Evolutionary conservation across 2,113 vertebrate species (phyloP).

Genomic region (Echinops telfairi): DNA sequence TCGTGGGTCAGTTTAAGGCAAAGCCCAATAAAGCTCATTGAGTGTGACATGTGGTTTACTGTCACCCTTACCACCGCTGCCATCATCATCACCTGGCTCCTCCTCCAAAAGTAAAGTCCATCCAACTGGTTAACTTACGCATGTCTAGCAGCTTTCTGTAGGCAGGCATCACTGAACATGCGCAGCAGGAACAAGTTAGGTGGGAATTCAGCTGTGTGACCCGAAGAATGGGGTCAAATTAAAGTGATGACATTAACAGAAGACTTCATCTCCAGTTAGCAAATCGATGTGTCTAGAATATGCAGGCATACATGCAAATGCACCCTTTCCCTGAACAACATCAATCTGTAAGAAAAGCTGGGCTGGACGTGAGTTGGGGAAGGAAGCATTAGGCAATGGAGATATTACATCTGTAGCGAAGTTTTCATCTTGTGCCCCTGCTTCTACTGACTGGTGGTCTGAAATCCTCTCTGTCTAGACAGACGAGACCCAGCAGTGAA

Average conservation of each 20-base stretch:
- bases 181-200: background rate
- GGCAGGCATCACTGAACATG: background rate
- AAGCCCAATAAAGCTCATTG: background rate
- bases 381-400: background rate
- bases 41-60: background rate
- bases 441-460: conserved; percentile 1
- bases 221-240: background rate
- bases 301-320: background rate
- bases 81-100: background rate
- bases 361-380: background rate
- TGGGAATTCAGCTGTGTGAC: background rate
- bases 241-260: background rate
- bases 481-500: background rate
- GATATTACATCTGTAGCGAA: background rate
- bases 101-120: background rate
- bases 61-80: background rate
- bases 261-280: background rate
- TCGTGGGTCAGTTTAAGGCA: background rate
- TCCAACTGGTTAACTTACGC: background rate
- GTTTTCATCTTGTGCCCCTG: background rate
- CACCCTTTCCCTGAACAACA: background rate
- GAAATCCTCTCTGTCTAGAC: conserved; percentile 20
- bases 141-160: background rate
- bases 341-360: background rate
- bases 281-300: background rate